Conservation (phyloP, 1,140 invertebrate genomes). For the Drosophila parabipectinata region DNA sequence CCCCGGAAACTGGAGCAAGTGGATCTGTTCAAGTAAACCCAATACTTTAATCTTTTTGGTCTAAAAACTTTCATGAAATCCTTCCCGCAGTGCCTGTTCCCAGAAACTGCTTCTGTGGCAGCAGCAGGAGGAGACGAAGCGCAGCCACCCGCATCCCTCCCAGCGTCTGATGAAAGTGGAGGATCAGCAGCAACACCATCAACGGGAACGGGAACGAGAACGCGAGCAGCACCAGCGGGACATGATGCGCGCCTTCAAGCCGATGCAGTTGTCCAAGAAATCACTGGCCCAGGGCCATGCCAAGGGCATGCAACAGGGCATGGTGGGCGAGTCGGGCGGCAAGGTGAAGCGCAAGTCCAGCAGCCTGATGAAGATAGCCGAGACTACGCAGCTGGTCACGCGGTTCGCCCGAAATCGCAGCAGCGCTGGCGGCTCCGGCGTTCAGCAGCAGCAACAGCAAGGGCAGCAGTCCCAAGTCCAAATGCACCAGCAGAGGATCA, state of each 20-base stretch:
- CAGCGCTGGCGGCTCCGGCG: slow-evolving; percentile 14
- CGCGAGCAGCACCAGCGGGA: slow-evolving; percentile 24
- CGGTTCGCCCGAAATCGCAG: slow-evolving; percentile 52
- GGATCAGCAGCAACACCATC: slow-evolving; percentile 12
- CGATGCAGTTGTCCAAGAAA: slow-evolving; percentile 25
- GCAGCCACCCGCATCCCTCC: slow-evolving; percentile 41
- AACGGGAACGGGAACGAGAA: slow-evolving; percentile 7
- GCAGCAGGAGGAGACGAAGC: slow-evolving; percentile 50
- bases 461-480: slow-evolving; percentile 37
- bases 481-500: slow-evolving; percentile 32
- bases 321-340: slow-evolving; percentile 25
- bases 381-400: slow-evolving; percentile 70
- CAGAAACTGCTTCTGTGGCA: slow-evolving; percentile 80
- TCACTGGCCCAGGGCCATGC: slow-evolving; percentile 2
- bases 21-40: slow-evolving; percentile 76
- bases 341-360: slow-evolving; percentile 63
- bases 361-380: slow-evolving; percentile 70
- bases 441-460: slow-evolving; percentile 40
- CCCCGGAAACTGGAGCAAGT: slow-evolving; percentile 65
- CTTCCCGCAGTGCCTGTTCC: slow-evolving; percentile 67
- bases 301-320: slow-evolving; percentile 11
- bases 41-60: neutral
- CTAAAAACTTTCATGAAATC: neutral
- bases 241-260: slow-evolving; percentile 31
- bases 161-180: slow-evolving; percentile 54